These are phyloP conservation scores for Rhinophrynus dorsalis DNA, from an alignment of 2,797 vertebrate genomes.

Conservation along the genomic window DNA sequence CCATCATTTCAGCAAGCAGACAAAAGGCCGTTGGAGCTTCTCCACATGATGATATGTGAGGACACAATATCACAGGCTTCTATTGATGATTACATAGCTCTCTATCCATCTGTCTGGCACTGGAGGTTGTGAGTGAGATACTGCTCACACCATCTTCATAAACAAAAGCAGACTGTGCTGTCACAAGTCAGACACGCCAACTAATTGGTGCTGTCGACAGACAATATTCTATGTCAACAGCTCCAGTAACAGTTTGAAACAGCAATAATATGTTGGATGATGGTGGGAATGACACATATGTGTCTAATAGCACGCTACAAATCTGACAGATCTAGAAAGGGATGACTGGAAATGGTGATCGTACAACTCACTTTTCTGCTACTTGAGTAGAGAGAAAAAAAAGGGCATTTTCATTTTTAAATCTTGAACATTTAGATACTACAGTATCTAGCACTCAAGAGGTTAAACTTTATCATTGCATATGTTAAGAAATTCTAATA, in stretches of 20 bases:
- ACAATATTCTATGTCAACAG: slow-evolving; percentile 81
- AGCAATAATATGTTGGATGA: slow-evolving; percentile 82
- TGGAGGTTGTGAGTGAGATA: slow-evolving; percentile 73
- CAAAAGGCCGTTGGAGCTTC: slow-evolving; percentile 75
- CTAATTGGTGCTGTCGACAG: slow-evolving; percentile 82
- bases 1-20: slow-evolving; percentile 71
- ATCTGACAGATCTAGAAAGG: slow-evolving; percentile 76
- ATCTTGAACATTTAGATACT: no score
- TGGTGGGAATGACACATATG: slow-evolving; percentile 75
- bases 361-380: slow-evolving; percentile 53
- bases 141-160: slow-evolving; percentile 73
- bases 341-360: slow-evolving; percentile 70
- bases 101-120: slow-evolving; percentile 77
- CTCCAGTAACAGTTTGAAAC: slow-evolving; percentile 78
- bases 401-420: no score
- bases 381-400: slow-evolving; percentile 44
- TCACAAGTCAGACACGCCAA: slow-evolving; percentile 78
- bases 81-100: slow-evolving; percentile 78
- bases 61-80: slow-evolving; percentile 74
- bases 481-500: no score
- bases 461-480: no score
- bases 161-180: slow-evolving; percentile 80
- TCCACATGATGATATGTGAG: slow-evolving; percentile 68
- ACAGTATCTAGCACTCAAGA: no score
- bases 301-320: slow-evolving; percentile 76